Evolutionary conservation across 2,888 invertebrate species (phyloP).

Genomic region (Cybosia mesomella): DNA sequence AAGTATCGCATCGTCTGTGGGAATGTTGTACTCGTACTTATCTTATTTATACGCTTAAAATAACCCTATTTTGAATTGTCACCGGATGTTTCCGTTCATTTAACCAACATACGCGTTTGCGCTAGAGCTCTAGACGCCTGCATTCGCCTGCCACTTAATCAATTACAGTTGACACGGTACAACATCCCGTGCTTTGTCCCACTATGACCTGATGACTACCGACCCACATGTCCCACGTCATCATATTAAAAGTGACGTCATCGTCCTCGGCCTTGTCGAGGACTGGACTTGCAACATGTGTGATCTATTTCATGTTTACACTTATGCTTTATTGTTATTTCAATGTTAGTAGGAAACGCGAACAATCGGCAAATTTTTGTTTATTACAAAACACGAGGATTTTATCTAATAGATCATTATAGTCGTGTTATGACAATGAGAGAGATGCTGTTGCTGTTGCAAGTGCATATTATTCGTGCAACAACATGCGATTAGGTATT

Average conservation of each 20-base stretch:
- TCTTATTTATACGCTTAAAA: constrained; percentile 27
- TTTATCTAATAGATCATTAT: not conserved
- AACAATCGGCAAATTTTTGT: not conserved
- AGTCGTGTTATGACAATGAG: constrained; percentile 2
- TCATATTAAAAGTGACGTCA: constrained; percentile 78
- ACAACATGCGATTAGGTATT: not conserved
- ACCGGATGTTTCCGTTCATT: constrained; percentile 64
- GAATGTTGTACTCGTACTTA: constrained; percentile 17
- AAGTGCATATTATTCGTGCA: not conserved
- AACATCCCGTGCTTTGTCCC: constrained; percentile 52
- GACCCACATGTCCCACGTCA: constrained; percentile 75
- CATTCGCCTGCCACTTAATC: constrained; percentile 71
- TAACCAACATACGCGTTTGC: constrained; percentile 47
- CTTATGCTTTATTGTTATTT: constrained; percentile 21
- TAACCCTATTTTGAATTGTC: constrained; percentile 57
- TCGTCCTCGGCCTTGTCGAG: constrained; percentile 71
- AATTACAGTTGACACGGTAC: constrained; percentile 67
- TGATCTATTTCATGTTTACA: constrained; percentile 70
- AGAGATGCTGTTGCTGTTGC: not conserved
- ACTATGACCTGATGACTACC: constrained; percentile 40
- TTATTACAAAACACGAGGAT: not conserved
- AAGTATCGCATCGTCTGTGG: constrained; percentile 10
- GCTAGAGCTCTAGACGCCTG: constrained; percentile 29
- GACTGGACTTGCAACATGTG: constrained; percentile 67
- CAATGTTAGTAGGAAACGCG: not conserved